Conservation (phyloP, 1,140 invertebrate species). For the Danaus plexippus region DNA sequence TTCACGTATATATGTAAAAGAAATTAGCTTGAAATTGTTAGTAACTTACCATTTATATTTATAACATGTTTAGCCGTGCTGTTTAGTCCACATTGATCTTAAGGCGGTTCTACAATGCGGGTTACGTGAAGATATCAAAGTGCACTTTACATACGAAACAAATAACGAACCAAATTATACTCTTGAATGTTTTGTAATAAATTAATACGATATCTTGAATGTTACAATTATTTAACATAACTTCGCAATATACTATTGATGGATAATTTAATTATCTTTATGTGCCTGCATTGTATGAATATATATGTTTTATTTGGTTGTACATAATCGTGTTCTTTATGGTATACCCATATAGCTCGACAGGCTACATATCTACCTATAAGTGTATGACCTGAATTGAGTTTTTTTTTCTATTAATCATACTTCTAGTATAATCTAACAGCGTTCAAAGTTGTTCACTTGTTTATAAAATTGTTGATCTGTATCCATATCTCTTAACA, state of each 20-base stretch:
- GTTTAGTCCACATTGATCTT: slow-evolving; percentile 41
- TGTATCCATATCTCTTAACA: slow-evolving; percentile 64
- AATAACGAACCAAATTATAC: no score
- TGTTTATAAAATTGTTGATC: slow-evolving; percentile 65
- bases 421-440: slow-evolving; percentile 58
- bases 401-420: slow-evolving; percentile 61
- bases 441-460: slow-evolving; percentile 65
- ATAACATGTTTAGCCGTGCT: slow-evolving; percentile 42
- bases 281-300: no score
- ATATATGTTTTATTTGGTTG: slow-evolving; percentile 25
- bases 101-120: slow-evolving; percentile 15
- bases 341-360: slow-evolving; percentile 42
- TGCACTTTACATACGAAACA: no score
- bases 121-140: no score
- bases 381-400: slow-evolving; percentile 54
- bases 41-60: slow-evolving; percentile 43
- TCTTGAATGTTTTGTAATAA: no score
- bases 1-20: slow-evolving; percentile 48
- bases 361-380: slow-evolving; percentile 61
- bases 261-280: no score
- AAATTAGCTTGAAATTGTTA: slow-evolving; percentile 63
- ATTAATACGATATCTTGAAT: no score
- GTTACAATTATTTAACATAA: no score
- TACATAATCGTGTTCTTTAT: slow-evolving; percentile 45
- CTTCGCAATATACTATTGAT: no score